Conservation (phyloP, 1,140 invertebrate species). For the Bombus turneri region DNA sequence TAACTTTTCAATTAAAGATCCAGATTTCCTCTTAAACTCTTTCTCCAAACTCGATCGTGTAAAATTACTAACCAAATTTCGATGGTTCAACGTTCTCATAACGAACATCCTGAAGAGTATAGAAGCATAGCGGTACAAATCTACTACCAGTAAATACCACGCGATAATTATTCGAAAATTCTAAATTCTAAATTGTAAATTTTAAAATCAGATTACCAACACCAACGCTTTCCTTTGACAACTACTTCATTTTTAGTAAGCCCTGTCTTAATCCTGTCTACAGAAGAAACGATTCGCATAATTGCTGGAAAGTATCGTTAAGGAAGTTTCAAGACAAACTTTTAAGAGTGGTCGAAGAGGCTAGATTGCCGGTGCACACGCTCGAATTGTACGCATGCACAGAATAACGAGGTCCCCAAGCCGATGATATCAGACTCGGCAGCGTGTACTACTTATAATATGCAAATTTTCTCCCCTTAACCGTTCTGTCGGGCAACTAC, state of each 20-base stretch:
- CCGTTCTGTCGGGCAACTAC: conserved; percentile 61
- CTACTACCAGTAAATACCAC: too few species aligned
- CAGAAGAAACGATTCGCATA: conserved; percentile 14
- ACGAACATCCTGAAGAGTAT: too few species aligned
- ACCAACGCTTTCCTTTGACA: background rate
- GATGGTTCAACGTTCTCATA: too few species aligned
- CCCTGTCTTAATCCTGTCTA: background rate
- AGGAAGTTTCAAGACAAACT: conserved; percentile 51
- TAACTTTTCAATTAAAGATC: too few species aligned
- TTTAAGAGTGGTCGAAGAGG: conserved; percentile 57
- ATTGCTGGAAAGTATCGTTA: conserved; percentile 27
- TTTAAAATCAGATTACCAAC: background rate
- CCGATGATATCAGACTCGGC: conserved; percentile 78
- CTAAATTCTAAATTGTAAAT: too few species aligned
- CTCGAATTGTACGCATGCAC: conserved; percentile 77
- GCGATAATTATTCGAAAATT: too few species aligned
- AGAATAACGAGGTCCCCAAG: conserved; percentile 77
- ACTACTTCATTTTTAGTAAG: background rate
- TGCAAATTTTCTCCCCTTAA: conserved; percentile 77
- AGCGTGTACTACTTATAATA: conserved; percentile 82
- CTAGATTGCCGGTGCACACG: conserved; percentile 70
- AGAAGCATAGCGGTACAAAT: too few species aligned
- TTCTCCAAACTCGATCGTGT: too few species aligned
- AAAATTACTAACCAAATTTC: too few species aligned
- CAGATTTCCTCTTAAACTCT: too few species aligned